phyloP scores from a whole-genome alignment of 1,140 invertebrate genomes.

The Drosophila takahashii region DNA sequence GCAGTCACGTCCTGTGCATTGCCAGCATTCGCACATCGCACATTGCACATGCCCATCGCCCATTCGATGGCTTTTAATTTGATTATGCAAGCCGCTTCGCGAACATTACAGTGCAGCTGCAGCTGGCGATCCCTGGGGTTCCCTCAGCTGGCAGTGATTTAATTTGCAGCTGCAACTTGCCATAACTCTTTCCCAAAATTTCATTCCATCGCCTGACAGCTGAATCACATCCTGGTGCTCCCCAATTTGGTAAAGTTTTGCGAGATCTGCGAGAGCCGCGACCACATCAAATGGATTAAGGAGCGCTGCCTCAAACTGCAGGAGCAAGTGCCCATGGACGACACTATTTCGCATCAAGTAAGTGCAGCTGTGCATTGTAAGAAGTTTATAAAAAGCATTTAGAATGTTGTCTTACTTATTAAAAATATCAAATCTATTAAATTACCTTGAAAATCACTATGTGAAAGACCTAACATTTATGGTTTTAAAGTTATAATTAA shows the following conservation, averaged over 20 bases:
- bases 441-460: too few relatives aligned
- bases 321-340: slow-evolving; percentile 82
- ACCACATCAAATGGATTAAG: slow-evolving; percentile 84
- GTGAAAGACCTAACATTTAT: too few relatives aligned
- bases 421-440: too few relatives aligned
- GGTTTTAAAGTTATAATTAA: too few relatives aligned
- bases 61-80: slow-evolving; percentile 52
- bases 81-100: slow-evolving; percentile 38
- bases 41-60: not conserved
- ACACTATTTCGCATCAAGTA: slow-evolving; percentile 84
- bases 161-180: slow-evolving; percentile 49
- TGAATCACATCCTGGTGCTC: slow-evolving; percentile 76
- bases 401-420: too few relatives aligned
- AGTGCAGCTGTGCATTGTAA: not conserved
- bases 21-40: slow-evolving; percentile 20
- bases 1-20: slow-evolving; percentile 40
- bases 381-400: too few relatives aligned
- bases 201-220: slow-evolving; percentile 42
- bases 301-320: slow-evolving; percentile 75
- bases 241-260: slow-evolving; percentile 83
- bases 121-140: slow-evolving; percentile 39
- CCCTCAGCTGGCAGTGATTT: slow-evolving; percentile 26
- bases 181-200: slow-evolving; percentile 50
- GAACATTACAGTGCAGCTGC: slow-evolving; percentile 29
- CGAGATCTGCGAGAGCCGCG: slow-evolving; percentile 83